phyloP scores from a whole-genome alignment of 2,888 invertebrate genomes.

The Copidosoma aretas region DNA sequence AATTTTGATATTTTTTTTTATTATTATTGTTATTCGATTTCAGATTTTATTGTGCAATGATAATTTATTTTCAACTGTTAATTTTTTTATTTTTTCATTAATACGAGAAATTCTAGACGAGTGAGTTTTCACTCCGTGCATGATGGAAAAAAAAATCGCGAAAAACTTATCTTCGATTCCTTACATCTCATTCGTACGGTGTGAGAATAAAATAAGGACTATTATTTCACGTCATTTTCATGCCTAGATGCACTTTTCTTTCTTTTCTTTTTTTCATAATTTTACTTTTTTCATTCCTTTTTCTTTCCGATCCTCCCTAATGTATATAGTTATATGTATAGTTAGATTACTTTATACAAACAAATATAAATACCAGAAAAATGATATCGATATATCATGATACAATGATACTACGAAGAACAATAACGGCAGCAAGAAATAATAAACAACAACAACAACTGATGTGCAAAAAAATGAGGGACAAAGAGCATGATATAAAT shows the following conservation, averaged over 20 bases:
- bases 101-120: conserved; percentile 7
- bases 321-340: conserved; percentile 63
- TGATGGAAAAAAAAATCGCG: background rate
- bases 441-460: conserved; percentile 8
- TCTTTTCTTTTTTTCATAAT: conserved; percentile 13
- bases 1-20: background rate
- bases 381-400: conserved; percentile 41
- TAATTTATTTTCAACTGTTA: conserved; percentile 2
- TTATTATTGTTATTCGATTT: conserved; percentile 2
- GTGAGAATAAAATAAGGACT: conserved; percentile 1
- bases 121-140: conserved; percentile 15
- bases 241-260: conserved; percentile 4
- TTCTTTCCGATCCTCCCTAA: conserved; percentile 47
- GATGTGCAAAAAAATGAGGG: conserved; percentile 41
- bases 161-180: background rate
- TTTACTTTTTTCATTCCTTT: conserved; percentile 5
- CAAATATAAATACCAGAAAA: conserved; percentile 38
- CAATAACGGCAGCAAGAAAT: conserved; percentile 10
- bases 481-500: background rate
- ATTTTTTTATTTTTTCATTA: background rate
- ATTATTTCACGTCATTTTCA: conserved; percentile 23
- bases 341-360: conserved; percentile 57
- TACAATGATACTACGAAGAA: conserved; percentile 45
- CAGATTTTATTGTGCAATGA: conserved; percentile 10
- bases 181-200: background rate